phyloP scores from a whole-genome alignment of 2,888 invertebrate species.

The Leptopilina myrica region DNA sequence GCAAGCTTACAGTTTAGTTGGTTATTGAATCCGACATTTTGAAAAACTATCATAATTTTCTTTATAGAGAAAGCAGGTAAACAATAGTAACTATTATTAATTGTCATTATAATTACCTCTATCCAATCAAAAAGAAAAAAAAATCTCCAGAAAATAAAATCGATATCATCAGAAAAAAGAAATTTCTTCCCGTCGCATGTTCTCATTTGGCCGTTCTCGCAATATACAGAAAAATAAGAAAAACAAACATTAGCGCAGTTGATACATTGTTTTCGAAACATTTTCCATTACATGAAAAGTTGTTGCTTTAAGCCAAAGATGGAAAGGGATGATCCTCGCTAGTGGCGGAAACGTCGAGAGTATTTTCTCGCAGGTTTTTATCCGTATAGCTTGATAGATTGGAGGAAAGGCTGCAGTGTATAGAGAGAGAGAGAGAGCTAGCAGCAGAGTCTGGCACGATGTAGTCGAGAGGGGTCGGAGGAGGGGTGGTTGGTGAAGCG shows the following conservation, averaged over 20 bases:
- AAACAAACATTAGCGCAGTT: slow-evolving; percentile 7
- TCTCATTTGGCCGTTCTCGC: background rate
- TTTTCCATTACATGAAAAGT: slow-evolving; percentile 36
- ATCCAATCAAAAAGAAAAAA: too few relatives aligned
- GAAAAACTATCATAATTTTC: too few relatives aligned
- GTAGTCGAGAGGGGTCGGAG: slow-evolving; percentile 48
- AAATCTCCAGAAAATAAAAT: background rate
- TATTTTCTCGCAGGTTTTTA: slow-evolving; percentile 35
- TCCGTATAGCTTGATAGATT: slow-evolving; percentile 31
- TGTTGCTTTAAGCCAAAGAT: slow-evolving; percentile 27
- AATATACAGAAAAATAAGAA: background rate
- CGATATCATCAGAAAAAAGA: background rate
- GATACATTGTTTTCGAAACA: slow-evolving; percentile 37
- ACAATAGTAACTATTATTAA: too few relatives aligned
- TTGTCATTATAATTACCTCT: too few relatives aligned
- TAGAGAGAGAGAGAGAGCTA: too few relatives aligned
- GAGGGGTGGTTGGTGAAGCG: slow-evolving; percentile 67
- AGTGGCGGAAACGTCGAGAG: slow-evolving; percentile 30
- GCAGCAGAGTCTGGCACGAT: slow-evolving; percentile 31
- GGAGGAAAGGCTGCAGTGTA: slow-evolving; percentile 14
- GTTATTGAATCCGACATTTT: too few relatives aligned
- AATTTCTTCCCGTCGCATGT: background rate
- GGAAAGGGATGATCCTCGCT: slow-evolving; percentile 22
- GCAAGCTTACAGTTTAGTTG: too few relatives aligned
- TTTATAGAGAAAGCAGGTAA: too few relatives aligned